Base-by-base conservation (phyloP, 2,797 vertebrate genomes). In the Tapirus indicus region DNA sequence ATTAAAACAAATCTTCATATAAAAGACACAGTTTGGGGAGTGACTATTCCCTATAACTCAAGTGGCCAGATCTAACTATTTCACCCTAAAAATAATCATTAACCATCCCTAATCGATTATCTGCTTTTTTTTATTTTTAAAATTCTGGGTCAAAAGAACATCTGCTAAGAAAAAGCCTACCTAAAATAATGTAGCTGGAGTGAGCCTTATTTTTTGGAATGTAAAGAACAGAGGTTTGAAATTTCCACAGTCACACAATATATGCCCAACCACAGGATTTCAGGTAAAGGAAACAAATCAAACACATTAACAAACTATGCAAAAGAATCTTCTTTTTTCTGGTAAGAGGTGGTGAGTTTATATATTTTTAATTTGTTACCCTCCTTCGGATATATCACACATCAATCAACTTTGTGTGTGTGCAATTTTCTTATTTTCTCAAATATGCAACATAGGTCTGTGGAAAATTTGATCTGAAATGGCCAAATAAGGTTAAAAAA, bases 381-480 rank as follows among this genome's bases (percentile, higher is more conserved):
- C 16, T 90, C 11, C 18, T 49, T 90, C 71, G 82, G 32, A 41
- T 74, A 52, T n/a, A 68, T 80, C 2, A 62, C 2, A 64, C 5
- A 8, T 92, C 52, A 64, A n/a, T 71, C 17, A 83, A 74, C 6
- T 89, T 95, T 90, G 32, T 60, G 47, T 88, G 2, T 56, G 5
- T 71, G 9, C 38, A 84, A n/a, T 14, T 94, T 78, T 44, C n/a
- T 83, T 4, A 49, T 64, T 29, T 2, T 68, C 17, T 9, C 56
- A 95, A 95, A 92, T 41, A 0, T 58, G 78, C n/a, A 93, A 62
- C 72, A 58, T 58, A 85, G 1, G 0, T 54, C 2, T 71, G 21
- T 71, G 35, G 68, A 93, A 97, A 92, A 78, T n/a, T 90, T 91
- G 54, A 80, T 82, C 49, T 88, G n/a, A 95, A 97, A 79, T 96